Evolutionary conservation across 2,113 vertebrate species (phyloP).

Genomic region (Pedionomus torquatus): DNA sequence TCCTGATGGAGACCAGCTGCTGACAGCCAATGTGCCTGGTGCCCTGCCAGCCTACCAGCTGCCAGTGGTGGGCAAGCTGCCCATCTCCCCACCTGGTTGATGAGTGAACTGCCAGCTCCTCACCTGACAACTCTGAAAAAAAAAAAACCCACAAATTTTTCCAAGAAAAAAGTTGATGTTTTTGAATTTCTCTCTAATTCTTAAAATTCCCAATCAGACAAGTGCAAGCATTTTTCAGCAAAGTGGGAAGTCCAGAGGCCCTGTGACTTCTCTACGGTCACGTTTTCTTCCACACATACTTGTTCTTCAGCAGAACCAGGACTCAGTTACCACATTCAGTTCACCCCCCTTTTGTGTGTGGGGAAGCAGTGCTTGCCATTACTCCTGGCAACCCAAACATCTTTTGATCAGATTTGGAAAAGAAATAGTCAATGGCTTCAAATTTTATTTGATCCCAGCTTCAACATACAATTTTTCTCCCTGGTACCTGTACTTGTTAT

Average conservation of each 20-base stretch:
- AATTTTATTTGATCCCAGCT: background rate
- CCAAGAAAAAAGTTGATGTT: background rate
- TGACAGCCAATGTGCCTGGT: background rate
- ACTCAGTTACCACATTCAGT: background rate
- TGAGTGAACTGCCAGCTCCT: background rate
- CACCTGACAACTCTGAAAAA: background rate
- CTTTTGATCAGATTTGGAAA: background rate
- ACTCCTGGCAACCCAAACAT: background rate
- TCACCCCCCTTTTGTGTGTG: background rate
- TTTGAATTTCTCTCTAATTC: background rate
- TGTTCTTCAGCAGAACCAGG: background rate
- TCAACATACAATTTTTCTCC: background rate
- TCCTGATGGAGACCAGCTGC: background rate
- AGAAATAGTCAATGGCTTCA: background rate
- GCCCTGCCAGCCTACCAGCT: constrained; percentile 4
- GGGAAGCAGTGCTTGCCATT: background rate
- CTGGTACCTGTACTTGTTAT: background rate
- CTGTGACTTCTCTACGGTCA: background rate
- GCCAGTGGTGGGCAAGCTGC: background rate
- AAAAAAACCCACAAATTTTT: background rate
- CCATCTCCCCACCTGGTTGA: background rate
- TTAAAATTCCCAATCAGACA: background rate
- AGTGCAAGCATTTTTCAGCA: background rate
- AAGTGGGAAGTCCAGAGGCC: background rate
- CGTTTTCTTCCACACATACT: rapidly evolving